These are phyloP conservation scores for Chaetura pelagica DNA, from an alignment of 2,113 vertebrate genomes.

Conservation along the genomic window DNA sequence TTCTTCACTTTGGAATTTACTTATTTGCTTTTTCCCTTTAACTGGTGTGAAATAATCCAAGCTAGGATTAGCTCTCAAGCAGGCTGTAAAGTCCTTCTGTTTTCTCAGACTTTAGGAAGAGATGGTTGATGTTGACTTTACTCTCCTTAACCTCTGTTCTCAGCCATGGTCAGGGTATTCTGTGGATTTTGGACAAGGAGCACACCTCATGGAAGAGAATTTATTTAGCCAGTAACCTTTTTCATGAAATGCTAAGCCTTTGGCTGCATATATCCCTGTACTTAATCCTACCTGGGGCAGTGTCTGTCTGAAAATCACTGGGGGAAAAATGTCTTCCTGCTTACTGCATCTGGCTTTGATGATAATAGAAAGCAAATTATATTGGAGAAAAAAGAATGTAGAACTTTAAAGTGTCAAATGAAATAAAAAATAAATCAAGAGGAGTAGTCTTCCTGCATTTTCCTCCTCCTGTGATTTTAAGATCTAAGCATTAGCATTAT, in stretches of 20 bases:
- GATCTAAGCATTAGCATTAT: background rate
- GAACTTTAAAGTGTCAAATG: background rate
- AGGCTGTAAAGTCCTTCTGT: background rate
- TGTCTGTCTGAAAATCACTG: background rate
- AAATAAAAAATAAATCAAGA: background rate
- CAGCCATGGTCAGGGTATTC: background rate
- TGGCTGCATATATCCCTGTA: background rate
- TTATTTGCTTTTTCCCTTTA: background rate
- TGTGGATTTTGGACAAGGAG: background rate
- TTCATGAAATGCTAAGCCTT: background rate
- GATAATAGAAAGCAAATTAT: background rate
- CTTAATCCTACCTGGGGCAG: background rate
- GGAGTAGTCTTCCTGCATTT: background rate
- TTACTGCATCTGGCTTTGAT: background rate
- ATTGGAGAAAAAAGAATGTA: background rate
- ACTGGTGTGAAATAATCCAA: background rate
- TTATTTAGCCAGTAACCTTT: constrained; percentile 10
- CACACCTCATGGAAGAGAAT: background rate
- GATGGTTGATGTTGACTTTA: background rate
- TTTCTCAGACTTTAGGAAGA: background rate
- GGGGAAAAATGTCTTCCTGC: background rate
- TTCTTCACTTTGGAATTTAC: background rate
- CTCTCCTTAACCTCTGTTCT: background rate
- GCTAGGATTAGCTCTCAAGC: background rate
- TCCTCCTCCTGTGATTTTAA: background rate